Conservation (phyloP, 2,888 invertebrate genomes). For the Papilio protenor region DNA sequence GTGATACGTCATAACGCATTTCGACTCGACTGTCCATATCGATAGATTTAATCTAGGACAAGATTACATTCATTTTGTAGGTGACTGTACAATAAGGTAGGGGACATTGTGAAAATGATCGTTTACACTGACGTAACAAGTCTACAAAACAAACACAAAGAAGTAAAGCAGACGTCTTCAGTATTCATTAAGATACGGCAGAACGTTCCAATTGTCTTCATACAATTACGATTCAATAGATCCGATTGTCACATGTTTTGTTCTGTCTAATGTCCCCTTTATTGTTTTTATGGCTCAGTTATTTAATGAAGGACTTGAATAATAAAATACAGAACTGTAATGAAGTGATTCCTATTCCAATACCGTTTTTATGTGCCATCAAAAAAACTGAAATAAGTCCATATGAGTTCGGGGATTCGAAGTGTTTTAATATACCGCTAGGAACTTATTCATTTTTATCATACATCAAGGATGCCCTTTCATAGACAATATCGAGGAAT, state of each 20-base stretch:
- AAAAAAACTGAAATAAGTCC: slow-evolving; percentile 19
- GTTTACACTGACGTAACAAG: not conserved
- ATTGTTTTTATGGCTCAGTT: not conserved
- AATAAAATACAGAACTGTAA: slow-evolving; percentile 25
- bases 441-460: not conserved
- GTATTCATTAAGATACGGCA: not conserved
- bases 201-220: not conserved
- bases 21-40: slow-evolving; percentile 6
- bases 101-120: not conserved
- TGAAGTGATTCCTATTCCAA: slow-evolving; percentile 33
- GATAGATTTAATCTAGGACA: slow-evolving; percentile 24
- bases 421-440: slow-evolving; percentile 20
- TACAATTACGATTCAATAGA: not conserved
- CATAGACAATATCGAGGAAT: not conserved
- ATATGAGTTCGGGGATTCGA: slow-evolving; percentile 9
- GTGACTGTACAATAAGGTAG: slow-evolving; percentile 4
- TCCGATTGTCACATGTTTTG: not conserved
- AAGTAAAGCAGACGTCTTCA: not conserved
- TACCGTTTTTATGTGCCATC: slow-evolving; percentile 35
- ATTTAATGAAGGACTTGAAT: slow-evolving; percentile 26
- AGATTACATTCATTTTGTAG: not conserved
- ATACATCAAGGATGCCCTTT: not conserved
- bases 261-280: slow-evolving; percentile 1
- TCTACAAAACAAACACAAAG: not conserved
- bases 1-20: slow-evolving; percentile 24